Conservation (phyloP, 2,797 vertebrate species). For the Myripristis jacobus region DNA sequence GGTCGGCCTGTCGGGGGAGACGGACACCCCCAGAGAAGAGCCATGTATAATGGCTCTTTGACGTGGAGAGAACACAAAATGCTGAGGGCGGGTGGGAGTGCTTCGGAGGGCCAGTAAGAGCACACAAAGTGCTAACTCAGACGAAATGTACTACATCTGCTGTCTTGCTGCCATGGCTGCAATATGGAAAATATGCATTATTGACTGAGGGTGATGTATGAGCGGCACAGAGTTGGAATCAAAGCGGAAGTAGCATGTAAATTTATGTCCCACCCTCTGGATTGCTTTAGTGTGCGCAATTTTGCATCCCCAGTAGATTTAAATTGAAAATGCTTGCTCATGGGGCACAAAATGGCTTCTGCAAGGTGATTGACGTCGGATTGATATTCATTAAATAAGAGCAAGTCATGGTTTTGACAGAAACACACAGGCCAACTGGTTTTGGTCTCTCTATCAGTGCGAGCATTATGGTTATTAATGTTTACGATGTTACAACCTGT, state of each 20-base stretch:
- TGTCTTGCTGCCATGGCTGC: conserved; percentile 13
- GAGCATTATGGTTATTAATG: background rate
- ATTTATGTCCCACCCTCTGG: conserved; percentile 47
- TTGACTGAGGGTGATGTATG: conserved; percentile 50
- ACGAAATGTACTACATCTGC: conserved; percentile 31
- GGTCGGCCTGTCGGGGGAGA: conserved; percentile 25
- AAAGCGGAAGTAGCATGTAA: conserved; percentile 15
- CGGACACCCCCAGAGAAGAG: conserved; percentile 15
- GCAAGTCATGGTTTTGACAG: too few species aligned
- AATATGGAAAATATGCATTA: conserved; percentile 30
- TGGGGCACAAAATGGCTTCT: too few species aligned
- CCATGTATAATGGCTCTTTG: conserved; percentile 42
- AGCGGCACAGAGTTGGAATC: conserved; percentile 5
- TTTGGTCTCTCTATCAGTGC: too few species aligned
- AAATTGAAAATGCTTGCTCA: conserved; percentile 3
- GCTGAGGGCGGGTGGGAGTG: conserved; percentile 33
- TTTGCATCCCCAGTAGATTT: conserved; percentile 25
- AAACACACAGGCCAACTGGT: too few species aligned
- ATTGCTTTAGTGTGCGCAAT: conserved; percentile 41
- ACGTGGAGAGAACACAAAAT: conserved; percentile 27
- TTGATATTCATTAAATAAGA: too few species aligned
- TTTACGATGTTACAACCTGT: background rate
- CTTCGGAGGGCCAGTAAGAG: conserved; percentile 28
- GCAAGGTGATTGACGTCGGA: too few species aligned
- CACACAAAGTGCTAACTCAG: conserved; percentile 53